Evolutionary conservation across 2,113 vertebrate species (phyloP).

Genomic region (Suncus etruscus): DNA sequence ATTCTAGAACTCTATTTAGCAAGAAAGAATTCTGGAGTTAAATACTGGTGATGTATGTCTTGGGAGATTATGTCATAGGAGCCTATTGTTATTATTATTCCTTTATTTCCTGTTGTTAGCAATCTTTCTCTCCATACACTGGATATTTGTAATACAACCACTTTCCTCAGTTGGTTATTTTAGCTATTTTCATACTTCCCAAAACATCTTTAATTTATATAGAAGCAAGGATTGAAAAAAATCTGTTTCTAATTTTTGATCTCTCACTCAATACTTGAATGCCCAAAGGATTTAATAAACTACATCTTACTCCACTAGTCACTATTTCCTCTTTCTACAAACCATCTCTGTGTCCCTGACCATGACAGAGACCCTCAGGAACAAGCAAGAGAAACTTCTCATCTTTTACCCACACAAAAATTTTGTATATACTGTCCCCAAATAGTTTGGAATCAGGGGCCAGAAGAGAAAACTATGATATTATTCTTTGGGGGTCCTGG

Average conservation of each 20-base stretch:
- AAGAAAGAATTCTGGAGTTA: not conserved
- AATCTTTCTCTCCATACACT: not conserved
- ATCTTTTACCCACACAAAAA: not conserved
- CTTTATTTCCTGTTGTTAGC: not conserved
- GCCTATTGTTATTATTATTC: not conserved
- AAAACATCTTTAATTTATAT: not conserved
- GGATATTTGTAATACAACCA: not conserved
- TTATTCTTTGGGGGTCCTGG: not conserved
- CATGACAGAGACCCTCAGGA: not conserved
- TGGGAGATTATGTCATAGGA: not conserved
- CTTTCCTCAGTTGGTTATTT: not conserved
- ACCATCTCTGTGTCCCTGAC: not conserved
- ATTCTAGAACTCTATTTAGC: not conserved
- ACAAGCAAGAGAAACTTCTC: not conserved
- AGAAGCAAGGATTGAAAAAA: not conserved
- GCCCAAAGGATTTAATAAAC: not conserved
- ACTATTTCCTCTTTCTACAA: not conserved
- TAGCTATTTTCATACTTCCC: not conserved
- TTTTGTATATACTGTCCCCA: not conserved
- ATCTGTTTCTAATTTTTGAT: slow-evolving; percentile 30
- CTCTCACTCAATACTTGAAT: not conserved
- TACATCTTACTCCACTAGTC: not conserved
- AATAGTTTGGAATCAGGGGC: not conserved
- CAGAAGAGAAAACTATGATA: not conserved
- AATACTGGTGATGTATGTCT: not conserved